Evolutionary conservation across 2,797 vertebrate species (phyloP), one percentile per base, ranked within the genome.

Genomic region (Rhinophrynus dorsalis): DNA sequence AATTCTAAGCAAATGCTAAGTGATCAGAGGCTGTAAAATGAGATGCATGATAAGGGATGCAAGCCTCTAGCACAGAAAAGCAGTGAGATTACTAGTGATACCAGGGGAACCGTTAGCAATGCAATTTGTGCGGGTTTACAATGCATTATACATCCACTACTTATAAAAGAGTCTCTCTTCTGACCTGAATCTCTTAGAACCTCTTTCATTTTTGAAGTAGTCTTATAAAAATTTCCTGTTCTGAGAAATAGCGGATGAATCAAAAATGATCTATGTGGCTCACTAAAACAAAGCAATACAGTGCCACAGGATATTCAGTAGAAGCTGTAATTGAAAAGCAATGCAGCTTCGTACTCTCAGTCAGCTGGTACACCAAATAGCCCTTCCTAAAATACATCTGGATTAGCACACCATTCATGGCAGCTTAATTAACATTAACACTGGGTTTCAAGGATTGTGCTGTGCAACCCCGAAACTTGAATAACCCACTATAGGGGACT

Each of bases 1-100:
- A 82, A 81, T 81, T 86, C 79, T 74, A 79, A 74, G 77, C 81
- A 75, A 82, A 82, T 78, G 77, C 79, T 79, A 86, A 84, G 83
- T 72, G 81, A 83, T 85, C 76, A 75, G 76, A 76, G 76, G 74
- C 77, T 82, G 80, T 79, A 79, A 82, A 86, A 85, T 81, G 77
- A 83, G 82, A 84, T 79, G 78, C 79, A 81, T 80, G 82, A 78
- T 79, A 81, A 81, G 80, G 60, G 76, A 84, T 81, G 75, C 79
- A 83, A 74, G 82, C 82, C 80, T 74, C 75, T 62, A 37, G 77
- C 78, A 57, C 21, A 37, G 60, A 13, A 12, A 80, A 78, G 75
- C 75, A 78, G 61, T 63, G 77, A 83, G 75, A 77, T 79, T 73
- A 82, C 75, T 70, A 2, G 71, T 40, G 67, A 80, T 76, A 76